These are phyloP conservation scores for Penaeus indicus DNA, from an alignment of 1,140 invertebrate species.

Conservation along the genomic window DNA sequence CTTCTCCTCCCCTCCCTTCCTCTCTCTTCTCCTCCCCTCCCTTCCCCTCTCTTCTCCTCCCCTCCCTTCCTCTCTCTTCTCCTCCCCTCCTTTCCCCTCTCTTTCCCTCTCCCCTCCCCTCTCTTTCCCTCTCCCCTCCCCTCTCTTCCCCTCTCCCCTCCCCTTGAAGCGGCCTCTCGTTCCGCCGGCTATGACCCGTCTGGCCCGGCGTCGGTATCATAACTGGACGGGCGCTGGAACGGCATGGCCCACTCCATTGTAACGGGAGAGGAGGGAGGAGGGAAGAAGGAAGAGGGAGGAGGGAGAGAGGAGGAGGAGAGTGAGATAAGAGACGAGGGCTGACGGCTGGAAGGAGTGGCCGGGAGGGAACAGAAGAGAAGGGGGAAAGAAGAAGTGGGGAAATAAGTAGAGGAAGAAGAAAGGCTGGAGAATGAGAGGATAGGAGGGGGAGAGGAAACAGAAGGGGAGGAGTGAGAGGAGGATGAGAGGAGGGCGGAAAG, in stretches of 20 bases:
- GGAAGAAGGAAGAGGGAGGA: too few species aligned
- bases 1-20: background rate
- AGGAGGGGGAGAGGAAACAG: background rate
- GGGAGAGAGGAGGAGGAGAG: too few species aligned
- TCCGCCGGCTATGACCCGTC: background rate
- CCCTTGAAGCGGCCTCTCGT: background rate
- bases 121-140: background rate
- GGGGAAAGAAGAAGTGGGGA: background rate
- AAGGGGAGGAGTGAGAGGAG: background rate
- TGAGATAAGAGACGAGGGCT: too few species aligned
- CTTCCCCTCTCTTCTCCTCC: background rate
- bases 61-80: background rate
- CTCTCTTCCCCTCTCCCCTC: background rate
- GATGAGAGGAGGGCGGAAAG: background rate
- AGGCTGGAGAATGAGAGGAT: background rate
- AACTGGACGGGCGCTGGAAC: background rate
- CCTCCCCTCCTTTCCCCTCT: background rate
- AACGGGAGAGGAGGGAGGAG: background rate
- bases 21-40: too few species aligned
- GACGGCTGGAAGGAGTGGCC: too few species aligned
- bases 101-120: background rate
- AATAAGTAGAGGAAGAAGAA: too few species aligned
- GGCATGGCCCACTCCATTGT: background rate
- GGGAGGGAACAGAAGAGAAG: too few species aligned
- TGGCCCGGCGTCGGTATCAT: background rate